Evolutionary conservation across 1,140 invertebrate genomes (phyloP), one percentile per base, ranked within the genome.

Genomic region (Notospermus geniculatus): DNA sequence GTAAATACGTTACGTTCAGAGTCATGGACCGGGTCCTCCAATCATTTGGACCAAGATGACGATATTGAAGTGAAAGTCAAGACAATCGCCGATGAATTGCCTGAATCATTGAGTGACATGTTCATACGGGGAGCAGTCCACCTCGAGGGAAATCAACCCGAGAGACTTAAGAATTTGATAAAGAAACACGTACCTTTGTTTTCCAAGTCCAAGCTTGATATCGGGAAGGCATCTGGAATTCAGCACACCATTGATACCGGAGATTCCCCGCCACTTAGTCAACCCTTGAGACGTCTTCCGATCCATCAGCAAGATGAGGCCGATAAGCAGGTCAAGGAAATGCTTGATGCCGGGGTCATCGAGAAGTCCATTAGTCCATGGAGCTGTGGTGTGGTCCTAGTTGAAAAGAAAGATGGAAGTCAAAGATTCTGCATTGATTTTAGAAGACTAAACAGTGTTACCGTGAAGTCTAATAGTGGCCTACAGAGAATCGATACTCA

Each of bases 371-470:
- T n/a, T n/a, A n/a, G n/a, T n/a, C n/a, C n/a, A n/a, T n/a, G n/a
- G n/a, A n/a, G n/a, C n/a, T n/a, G n/a, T n/a, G n/a, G n/a, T 0
- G 52, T 76, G 13, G 74, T 78, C 13, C 41, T 77, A 0, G 69
- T 72, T 0, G 53, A 60, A n/a, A 76, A 73, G 45, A 69, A 71
- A 50, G 63, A 70, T 57, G 61, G 62, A 11, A 55, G 62, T 22
- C 57, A 62, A 1, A 27, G 73, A n/a, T 65, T 73, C 28, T 74
- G 73, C 54, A 61, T 72, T 11, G 72, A 76, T 50, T 72, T 68
- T 62, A 28, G 67, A 25, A 32, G 62, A 43, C 60, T 73, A 15
- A 78, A 77, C 46, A 62, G 65, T 15, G 64, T 69, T 2, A 69
- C 67, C 1, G 59, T 59, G n/a, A 25, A 58, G 23, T 67, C 69